Evolutionary conservation across 2,113 vertebrate species (phyloP).

Genomic region (Telmatochromis sp.): DNA sequence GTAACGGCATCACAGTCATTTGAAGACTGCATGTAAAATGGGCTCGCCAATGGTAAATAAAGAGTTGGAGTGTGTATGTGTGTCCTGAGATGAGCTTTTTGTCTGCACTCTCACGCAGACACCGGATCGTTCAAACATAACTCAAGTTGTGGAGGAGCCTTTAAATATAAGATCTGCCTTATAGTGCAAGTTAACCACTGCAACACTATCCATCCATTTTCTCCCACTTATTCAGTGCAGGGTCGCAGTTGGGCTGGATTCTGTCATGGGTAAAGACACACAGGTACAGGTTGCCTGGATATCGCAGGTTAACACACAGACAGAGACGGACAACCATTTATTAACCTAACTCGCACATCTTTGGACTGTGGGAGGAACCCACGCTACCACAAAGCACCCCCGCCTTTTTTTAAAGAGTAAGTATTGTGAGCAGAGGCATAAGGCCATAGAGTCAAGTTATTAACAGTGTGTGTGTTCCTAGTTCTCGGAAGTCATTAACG

Average conservation of each 20-base stretch:
- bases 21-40: not conserved
- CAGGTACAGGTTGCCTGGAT: not conserved
- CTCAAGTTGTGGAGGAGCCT: not conserved
- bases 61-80: not conserved
- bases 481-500: slow-evolving; percentile 81
- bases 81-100: not conserved
- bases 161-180: not conserved
- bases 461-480: slow-evolving; percentile 14
- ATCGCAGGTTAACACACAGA: not conserved
- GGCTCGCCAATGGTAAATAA: not conserved
- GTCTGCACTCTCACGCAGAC: not conserved
- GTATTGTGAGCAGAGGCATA: not conserved
- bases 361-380: not conserved
- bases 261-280: not conserved
- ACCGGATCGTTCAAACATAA: not conserved
- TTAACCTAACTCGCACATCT: not conserved
- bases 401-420: not conserved
- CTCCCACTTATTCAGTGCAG: not conserved
- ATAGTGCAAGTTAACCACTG: not conserved
- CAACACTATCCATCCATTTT: not conserved
- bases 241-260: not conserved
- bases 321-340: not conserved
- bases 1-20: not conserved
- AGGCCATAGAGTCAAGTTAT: not conserved
- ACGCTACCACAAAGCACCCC: not conserved